Base-by-base conservation (phyloP, 30 jellyfish, hydroid and myxozoan species). In the Chironex yamaguchii region DNA sequence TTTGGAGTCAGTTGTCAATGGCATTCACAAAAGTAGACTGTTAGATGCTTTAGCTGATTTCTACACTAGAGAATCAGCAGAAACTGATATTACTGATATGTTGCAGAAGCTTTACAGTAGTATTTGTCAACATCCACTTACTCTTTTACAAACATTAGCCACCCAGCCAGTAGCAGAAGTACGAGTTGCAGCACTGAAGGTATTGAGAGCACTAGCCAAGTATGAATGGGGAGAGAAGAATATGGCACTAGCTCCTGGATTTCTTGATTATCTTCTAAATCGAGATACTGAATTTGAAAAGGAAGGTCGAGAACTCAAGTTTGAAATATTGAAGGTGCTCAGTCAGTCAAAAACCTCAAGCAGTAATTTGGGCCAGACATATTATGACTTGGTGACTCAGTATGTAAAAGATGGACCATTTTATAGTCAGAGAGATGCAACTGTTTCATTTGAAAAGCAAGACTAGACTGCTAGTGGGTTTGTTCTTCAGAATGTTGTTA, bases 361-460 rank as follows among this genome's bases (percentile, higher is more conserved):
- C 29, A 88, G 81, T 6, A 87, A 49, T 51, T 29, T 92, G 11
- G 98, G 98, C n/a, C 22, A 52, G 11, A 96, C 73, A 1, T 86
- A 68, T 81, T 76, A 86, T 69, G 71, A 81, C 12, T 76, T 70
- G 21, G 58, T 92, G 1, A 36, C 73, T 29, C 69, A 54, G 49
- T 92, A 86, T 76, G 97, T 64, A 13, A 63, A 74, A 22, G 96
- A 92, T 52, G 98, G 98, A 36, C 97, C 96, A 3, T 86, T 92
- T 71, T 74, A 80, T 66, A 62, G 86, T 1, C 97, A 92, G 1
- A 86, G 86, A 24, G 81, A 92, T 33, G 85, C 90, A 14, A 92
- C 95, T 31, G 96, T 92, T 62, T 67, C 93, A 20, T 92, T 75
- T 74, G 91, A 91, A 25, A 34, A 71, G 36, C 35, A 22, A 36